Evolutionary conservation across 2,888 invertebrate genomes (phyloP).

Genomic region (Drosophila paranaensis): DNA sequence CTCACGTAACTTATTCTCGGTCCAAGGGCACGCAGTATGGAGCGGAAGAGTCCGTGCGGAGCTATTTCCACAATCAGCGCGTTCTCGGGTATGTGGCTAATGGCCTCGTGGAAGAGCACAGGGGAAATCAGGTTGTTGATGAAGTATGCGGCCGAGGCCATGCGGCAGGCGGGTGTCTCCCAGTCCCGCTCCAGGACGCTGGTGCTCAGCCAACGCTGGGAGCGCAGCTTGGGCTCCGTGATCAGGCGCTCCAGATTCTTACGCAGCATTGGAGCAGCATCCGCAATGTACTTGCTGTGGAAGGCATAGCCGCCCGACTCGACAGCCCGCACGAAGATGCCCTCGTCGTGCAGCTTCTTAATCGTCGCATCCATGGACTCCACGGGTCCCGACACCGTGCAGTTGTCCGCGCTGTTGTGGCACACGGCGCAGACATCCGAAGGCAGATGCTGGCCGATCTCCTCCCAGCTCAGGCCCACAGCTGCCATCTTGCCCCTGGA

Average conservation of each 20-base stretch:
- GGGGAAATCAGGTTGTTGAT: slow-evolving; percentile 98
- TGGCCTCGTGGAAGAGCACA: slow-evolving; percentile 95
- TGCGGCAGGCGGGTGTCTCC: slow-evolving; percentile 89
- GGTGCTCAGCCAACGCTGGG: slow-evolving; percentile 95
- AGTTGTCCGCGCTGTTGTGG: slow-evolving; percentile 97
- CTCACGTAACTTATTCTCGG: slow-evolving; percentile 91
- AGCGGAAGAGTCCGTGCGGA: slow-evolving; percentile 97
- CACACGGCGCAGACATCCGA: slow-evolving; percentile 94
- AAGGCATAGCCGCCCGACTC: slow-evolving; percentile 95
- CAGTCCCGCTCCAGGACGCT: slow-evolving; percentile 95
- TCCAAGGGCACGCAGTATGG: slow-evolving; percentile 93
- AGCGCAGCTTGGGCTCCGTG: slow-evolving; percentile 90
- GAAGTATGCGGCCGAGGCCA: slow-evolving; percentile 96
- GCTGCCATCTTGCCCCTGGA: slow-evolving; percentile 95
- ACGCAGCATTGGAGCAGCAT: slow-evolving; percentile 92
- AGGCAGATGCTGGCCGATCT: slow-evolving; percentile 90
- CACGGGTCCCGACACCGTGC: slow-evolving; percentile 96
- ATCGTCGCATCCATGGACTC: slow-evolving; percentile 89
- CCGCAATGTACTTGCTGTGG: slow-evolving; percentile 95
- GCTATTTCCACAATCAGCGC: slow-evolving; percentile 97
- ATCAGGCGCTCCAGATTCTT: slow-evolving; percentile 92
- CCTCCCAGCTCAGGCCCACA: slow-evolving; percentile 94
- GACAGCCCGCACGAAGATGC: slow-evolving; percentile 93
- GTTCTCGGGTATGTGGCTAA: slow-evolving; percentile 92
- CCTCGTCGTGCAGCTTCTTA: slow-evolving; percentile 88